Evolutionary conservation across 1,140 invertebrate genomes (phyloP).

Genomic region (Dendroctonus ponderosae): DNA sequence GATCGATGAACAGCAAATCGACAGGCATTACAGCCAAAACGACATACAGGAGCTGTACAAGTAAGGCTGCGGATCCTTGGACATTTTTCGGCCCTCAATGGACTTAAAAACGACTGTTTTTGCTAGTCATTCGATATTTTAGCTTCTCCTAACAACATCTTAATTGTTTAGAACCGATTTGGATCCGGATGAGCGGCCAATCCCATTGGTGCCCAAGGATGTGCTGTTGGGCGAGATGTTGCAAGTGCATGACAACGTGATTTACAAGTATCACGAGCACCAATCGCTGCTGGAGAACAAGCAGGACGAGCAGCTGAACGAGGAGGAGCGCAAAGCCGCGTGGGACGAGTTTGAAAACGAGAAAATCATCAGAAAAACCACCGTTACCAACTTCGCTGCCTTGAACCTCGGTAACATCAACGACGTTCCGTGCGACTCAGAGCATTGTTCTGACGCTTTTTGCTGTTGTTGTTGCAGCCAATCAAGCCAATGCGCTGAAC

Average conservation of each 20-base stretch:
- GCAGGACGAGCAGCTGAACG: constrained; percentile 84
- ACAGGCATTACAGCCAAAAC: constrained; percentile 75
- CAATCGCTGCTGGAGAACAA: constrained; percentile 83
- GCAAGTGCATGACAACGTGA: constrained; percentile 61
- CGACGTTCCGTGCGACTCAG: no score
- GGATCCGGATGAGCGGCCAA: constrained; percentile 41
- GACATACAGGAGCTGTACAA: constrained; percentile 77
- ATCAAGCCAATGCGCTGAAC: constrained; percentile 17
- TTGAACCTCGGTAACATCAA: constrained; percentile 4
- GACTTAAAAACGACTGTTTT: background rate
- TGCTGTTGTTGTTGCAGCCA: background rate
- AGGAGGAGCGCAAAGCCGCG: constrained; percentile 90
- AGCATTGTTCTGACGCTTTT: no score
- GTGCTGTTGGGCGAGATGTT: constrained; percentile 72
- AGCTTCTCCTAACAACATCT: background rate
- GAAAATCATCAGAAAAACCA: constrained; percentile 49
- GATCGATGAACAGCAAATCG: constrained; percentile 86
- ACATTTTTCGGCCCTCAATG: background rate
- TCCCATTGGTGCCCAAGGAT: constrained; percentile 67
- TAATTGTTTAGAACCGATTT: constrained; percentile 33
- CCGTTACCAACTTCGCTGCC: constrained; percentile 14
- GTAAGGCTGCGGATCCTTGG: constrained; percentile 48
- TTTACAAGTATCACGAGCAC: constrained; percentile 75
- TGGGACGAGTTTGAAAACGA: constrained; percentile 95
- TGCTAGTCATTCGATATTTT: background rate